These are phyloP conservation scores for Odocoileus virginianus DNA, from an alignment of 2,113 vertebrate species.

Conservation along the genomic window DNA sequence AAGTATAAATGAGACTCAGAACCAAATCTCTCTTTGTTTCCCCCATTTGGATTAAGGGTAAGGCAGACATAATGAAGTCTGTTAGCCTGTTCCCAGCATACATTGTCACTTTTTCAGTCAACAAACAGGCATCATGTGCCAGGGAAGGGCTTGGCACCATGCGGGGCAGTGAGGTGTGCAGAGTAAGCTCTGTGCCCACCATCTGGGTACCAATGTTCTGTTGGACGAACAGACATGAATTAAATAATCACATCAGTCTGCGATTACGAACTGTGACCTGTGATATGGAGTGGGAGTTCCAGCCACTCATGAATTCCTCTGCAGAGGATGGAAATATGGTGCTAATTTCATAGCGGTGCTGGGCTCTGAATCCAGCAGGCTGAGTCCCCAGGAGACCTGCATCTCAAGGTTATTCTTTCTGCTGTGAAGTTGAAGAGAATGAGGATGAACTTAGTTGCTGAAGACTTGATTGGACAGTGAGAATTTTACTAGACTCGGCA, in stretches of 20 bases:
- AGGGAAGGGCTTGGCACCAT: not conserved
- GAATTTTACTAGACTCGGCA: constrained; percentile 19
- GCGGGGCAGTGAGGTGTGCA: accelerated
- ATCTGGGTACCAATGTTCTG: not conserved
- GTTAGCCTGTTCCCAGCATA: not conserved
- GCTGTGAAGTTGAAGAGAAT: not conserved
- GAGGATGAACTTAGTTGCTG: not conserved
- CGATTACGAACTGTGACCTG: not conserved
- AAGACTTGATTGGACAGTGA: not conserved
- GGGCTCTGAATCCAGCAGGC: accelerated
- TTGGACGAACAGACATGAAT: not conserved
- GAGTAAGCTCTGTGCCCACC: not conserved
- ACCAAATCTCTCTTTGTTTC: not conserved
- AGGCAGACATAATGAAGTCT: not conserved
- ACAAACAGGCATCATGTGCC: not conserved
- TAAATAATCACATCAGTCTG: not conserved
- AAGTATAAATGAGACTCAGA: not conserved
- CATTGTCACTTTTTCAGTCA: not conserved
- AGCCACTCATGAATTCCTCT: not conserved
- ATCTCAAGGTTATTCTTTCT: not conserved
- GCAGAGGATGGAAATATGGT: not conserved
- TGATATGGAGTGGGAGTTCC: not conserved
- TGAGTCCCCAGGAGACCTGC: not conserved
- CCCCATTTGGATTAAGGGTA: not conserved
- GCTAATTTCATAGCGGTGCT: not conserved